Conservation (phyloP, 2,113 vertebrate species). For the Pterocles gutturalis region DNA sequence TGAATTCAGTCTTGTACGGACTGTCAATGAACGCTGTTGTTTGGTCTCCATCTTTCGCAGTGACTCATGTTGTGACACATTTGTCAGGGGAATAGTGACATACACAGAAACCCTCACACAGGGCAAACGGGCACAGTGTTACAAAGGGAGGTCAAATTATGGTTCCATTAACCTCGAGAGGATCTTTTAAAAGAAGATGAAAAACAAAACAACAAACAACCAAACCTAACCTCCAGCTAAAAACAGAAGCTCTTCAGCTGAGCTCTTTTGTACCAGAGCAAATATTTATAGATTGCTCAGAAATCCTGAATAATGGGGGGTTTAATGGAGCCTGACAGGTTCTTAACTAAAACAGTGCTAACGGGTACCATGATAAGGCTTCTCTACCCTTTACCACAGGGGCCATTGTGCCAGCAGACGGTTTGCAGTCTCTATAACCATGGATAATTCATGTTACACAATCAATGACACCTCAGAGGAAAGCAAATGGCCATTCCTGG, state of each 20-base stretch:
- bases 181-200: neutral
- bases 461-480: neutral
- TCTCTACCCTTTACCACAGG: neutral
- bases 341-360: conserved; percentile 1
- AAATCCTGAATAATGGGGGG: conserved; percentile 1
- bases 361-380: neutral
- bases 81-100: neutral
- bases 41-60: neutral
- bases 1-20: neutral
- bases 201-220: neutral
- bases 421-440: neutral
- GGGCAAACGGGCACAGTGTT: neutral
- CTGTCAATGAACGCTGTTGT: neutral
- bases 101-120: neutral
- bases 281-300: conserved; percentile 11
- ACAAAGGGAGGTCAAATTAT: neutral
- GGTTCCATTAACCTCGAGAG: conserved; percentile 31
- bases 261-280: neutral
- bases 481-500: neutral
- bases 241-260: conserved; percentile 16
- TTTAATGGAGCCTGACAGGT: neutral
- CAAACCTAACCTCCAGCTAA: conserved; percentile 26
- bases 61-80: neutral
- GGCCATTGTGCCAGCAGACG: neutral
- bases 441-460: neutral